Evolutionary conservation across 2,888 invertebrate species (phyloP).

Genomic region (Cynaeus angustus): DNA sequence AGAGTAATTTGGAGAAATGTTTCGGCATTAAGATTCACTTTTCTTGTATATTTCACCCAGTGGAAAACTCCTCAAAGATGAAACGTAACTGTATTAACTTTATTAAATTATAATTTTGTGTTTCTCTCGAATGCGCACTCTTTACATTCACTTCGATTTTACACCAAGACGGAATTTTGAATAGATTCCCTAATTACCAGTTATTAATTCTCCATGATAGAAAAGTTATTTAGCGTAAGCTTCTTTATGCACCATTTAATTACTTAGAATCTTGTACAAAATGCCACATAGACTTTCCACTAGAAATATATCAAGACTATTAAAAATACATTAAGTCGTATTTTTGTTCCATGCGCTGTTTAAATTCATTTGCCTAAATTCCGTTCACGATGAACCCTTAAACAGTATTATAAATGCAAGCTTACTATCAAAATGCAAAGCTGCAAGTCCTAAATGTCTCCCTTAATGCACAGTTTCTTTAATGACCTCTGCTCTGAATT

Average conservation of each 20-base stretch:
- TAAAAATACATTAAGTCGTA: slow-evolving; percentile 50
- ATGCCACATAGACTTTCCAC: neutral
- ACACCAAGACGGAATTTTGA: slow-evolving; percentile 2
- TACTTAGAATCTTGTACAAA: slow-evolving; percentile 11
- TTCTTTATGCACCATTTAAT: slow-evolving; percentile 15
- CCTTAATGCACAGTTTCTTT: slow-evolving; percentile 59
- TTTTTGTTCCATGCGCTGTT: slow-evolving; percentile 48
- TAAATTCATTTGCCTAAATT: slow-evolving; percentile 58
- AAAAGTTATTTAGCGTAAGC: neutral
- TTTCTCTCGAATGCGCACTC: slow-evolving; percentile 12
- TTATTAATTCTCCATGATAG: neutral
- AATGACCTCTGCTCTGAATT: slow-evolving; percentile 60
- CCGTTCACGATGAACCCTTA: slow-evolving; percentile 50
- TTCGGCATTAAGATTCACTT: slow-evolving; percentile 26
- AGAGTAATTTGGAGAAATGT: slow-evolving; percentile 32
- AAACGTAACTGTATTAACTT: slow-evolving; percentile 30
- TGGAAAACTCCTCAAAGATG: slow-evolving; percentile 31
- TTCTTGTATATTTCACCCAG: slow-evolving; percentile 29
- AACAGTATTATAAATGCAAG: slow-evolving; percentile 58
- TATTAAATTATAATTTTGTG: slow-evolving; percentile 38
- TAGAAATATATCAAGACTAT: slow-evolving; percentile 35
- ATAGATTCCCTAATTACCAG: slow-evolving; percentile 12
- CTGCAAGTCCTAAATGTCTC: slow-evolving; percentile 59
- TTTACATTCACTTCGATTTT: neutral
- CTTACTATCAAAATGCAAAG: slow-evolving; percentile 60